Conservation (phyloP, 2,888 invertebrate genomes). For the Candidula unifasciata region DNA sequence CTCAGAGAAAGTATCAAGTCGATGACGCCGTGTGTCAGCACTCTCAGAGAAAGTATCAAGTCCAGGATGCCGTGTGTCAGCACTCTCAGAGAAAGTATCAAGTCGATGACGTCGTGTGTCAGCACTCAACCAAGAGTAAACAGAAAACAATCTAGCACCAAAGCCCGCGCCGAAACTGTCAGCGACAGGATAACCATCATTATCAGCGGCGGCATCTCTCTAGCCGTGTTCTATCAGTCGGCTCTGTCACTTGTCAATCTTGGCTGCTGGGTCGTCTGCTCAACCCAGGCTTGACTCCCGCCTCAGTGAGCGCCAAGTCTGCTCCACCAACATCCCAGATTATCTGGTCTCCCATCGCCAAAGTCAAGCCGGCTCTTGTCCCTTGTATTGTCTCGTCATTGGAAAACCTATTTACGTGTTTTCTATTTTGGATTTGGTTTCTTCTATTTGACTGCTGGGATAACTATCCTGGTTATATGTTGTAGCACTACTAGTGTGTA, state of each 20-base stretch:
- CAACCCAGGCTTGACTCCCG: neutral
- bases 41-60: neutral
- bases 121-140: neutral
- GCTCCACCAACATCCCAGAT: neutral
- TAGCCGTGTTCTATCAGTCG: neutral
- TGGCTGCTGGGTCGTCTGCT: neutral
- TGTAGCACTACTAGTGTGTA: no score
- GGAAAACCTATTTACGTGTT: no score
- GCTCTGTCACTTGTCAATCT: slow-evolving; percentile 22
- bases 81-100: neutral
- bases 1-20: neutral
- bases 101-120: neutral
- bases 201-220: neutral
- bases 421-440: no score
- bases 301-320: neutral
- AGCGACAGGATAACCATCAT: neutral
- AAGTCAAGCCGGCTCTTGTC: neutral
- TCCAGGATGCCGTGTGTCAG: neutral
- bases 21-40: neutral
- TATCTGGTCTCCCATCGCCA: neutral
- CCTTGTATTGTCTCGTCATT: no score
- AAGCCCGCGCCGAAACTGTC: neutral
- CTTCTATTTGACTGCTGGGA: no score
- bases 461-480: no score
- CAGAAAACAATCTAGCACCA: slow-evolving; percentile 6